Evolutionary conservation across 2,113 vertebrate species (phyloP), one percentile per base, ranked within the genome.

Genomic region (Tachysurus fulvidraco): DNA sequence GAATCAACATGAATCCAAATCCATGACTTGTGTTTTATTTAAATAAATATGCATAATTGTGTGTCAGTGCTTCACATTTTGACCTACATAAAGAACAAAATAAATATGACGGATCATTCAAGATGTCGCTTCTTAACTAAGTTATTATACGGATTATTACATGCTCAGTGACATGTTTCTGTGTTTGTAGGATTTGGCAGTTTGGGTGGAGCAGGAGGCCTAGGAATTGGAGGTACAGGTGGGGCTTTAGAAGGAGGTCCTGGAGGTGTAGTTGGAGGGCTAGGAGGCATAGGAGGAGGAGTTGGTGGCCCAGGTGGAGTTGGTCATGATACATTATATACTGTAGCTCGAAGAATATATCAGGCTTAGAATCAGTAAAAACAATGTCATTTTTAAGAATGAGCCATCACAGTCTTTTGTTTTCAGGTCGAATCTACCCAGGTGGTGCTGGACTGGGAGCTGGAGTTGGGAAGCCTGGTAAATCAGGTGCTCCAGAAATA

Each of bases 381-480:
- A 30, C 60, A 23, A 78, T 65, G 41, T 36, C 36, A 16, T 36
- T 36, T 36, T 36, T 36, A 79, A 55, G 7, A 55, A 54, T 5
- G 8, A 54, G 64, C n/a, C 50, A 14, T 85, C 4, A 64, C 17
- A 78, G 50, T 78, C 54, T 73, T 71, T n/a, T 78, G 55, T 52
- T 83, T 44, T 74, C 55, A 91, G 90, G 87, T 82, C 41, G 79
- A 21, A 78, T 85, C 85, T 89, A 91, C 85, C 91, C 93, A 80
- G 88, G 89, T 46, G 92, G 92, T 60, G 85, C 84, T 86, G 93
- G 93, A 41, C 62, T 83, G 78, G 91, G 92, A 57, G 83, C 83
- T 85, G 92, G 92, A 50, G 46, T 74, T 83, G 92, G 93, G 82
- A 95, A 94, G 59, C 91, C 93, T n/a, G 30, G 88, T 85, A 94